Evolutionary conservation across 2,797 vertebrate species (phyloP).

Genomic region (Sebastes matsubarae): DNA sequence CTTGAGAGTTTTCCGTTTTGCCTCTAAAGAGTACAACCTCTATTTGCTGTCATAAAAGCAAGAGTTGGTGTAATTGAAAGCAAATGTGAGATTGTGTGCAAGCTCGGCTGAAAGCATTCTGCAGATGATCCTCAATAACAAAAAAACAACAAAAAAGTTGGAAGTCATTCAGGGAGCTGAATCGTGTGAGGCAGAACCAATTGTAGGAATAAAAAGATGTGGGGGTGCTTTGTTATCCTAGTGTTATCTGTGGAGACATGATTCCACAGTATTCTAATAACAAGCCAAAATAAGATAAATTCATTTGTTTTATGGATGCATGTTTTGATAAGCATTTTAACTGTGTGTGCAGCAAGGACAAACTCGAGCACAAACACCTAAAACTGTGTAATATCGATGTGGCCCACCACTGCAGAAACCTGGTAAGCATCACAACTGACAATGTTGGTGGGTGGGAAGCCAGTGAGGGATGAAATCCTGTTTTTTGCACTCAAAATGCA

Average conservation of each 20-base stretch:
- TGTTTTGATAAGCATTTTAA: neutral
- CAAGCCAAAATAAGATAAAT: neutral
- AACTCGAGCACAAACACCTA: neutral
- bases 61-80: constrained; percentile 20
- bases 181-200: neutral
- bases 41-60: constrained; percentile 2
- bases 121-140: constrained; percentile 15
- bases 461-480: neutral
- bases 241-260: constrained; percentile 6
- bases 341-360: neutral
- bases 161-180: neutral
- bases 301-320: neutral
- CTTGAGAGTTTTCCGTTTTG: constrained; percentile 14
- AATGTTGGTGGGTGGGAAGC: neutral
- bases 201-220: constrained; percentile 5
- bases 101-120: constrained; percentile 16
- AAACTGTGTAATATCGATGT: neutral
- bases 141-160: neutral
- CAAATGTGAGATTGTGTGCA: constrained; percentile 20
- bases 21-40: neutral
- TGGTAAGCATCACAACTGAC: neutral
- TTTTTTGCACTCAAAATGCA: neutral
- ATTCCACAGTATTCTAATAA: neutral
- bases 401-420: neutral
- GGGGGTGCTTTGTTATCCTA: neutral